Evolutionary conservation across 2,113 vertebrate species (phyloP), one percentile per base, ranked within the genome.

Genomic region (Lates calcarifer): DNA sequence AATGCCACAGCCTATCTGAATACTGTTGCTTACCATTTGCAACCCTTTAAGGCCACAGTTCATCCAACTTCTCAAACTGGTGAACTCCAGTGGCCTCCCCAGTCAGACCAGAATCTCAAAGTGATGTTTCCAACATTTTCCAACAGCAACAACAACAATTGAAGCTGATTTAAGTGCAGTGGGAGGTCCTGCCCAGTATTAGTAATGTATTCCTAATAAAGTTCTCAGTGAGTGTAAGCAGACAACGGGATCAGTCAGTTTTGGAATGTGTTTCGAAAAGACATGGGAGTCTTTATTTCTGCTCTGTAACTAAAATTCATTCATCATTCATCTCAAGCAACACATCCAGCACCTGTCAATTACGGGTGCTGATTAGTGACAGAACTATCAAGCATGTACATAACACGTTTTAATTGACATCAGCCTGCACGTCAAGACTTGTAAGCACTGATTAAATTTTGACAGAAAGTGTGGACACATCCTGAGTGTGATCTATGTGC

Each of bases 281-380:
- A 74, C 68, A 49, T 28, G 17, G 15, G 26, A 56, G 39, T 57
- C 63, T 83, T 51, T 63, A 72, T 76, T 49, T 5, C 22, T 18
- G 24, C 24, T 39, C 33, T 58, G 1, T n/a, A 75, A 41, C 26
- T 17, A 22, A n/a, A n/a, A n/a, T n/a, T n/a, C n/a, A n/a, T 63
- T 24, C 55, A 41, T 60, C 28, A 64, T 63, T 64, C 41, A 45
- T 39, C 20, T 28, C 4, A 17, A 56, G 45, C 67, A 76, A 56
- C 65, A 76, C 57, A 69, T 39, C 26, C 51, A 74, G 17, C 24
- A 81, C 37, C 57, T 69, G 76, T 75, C 53, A 78, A 22, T 61
- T 22, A 4, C 28, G n/a, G 39, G 69, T 18, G 45, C 55, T 60
- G 31, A 47, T 49, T 58, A 65, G 43, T 62, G 66, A 71, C 60